Evolutionary conservation across 2,888 invertebrate species (phyloP).

Genomic region (Cephus pulcher): DNA sequence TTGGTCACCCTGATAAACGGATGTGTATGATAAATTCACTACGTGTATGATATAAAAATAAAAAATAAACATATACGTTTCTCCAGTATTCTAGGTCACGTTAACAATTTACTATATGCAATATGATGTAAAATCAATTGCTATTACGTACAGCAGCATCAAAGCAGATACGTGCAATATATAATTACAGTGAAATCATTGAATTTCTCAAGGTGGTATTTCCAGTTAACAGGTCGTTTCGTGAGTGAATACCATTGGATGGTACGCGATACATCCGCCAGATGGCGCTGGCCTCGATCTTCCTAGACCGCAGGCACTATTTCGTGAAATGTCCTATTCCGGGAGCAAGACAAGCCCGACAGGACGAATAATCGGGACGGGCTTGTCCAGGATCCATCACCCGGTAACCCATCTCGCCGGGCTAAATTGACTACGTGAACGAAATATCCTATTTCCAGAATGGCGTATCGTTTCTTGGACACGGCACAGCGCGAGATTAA

Average conservation of each 20-base stretch:
- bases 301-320: neutral
- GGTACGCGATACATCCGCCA: neutral
- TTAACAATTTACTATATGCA: neutral
- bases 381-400: conserved; percentile 45
- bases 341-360: neutral
- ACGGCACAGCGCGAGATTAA: conserved; percentile 37
- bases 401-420: conserved; percentile 35
- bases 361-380: conserved; percentile 12
- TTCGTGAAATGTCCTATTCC: conserved; percentile 1
- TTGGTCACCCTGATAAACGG: neutral
- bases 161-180: neutral
- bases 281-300: neutral
- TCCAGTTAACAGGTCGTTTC: neutral
- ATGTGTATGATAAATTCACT: neutral
- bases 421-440: conserved; percentile 59
- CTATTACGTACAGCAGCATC: neutral
- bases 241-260: neutral
- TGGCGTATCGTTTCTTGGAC: conserved; percentile 20
- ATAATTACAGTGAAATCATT: neutral
- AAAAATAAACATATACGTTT: neutral
- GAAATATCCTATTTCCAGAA: conserved; percentile 46
- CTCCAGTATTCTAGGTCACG: neutral
- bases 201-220: neutral
- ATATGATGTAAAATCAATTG: neutral
- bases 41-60: neutral